A percentile compares a stretch with the other conserved stretches of the same genome.
Evolutionary conservation across 1,140 invertebrate species (phyloP).

Genomic region (Ips typographus): DNA sequence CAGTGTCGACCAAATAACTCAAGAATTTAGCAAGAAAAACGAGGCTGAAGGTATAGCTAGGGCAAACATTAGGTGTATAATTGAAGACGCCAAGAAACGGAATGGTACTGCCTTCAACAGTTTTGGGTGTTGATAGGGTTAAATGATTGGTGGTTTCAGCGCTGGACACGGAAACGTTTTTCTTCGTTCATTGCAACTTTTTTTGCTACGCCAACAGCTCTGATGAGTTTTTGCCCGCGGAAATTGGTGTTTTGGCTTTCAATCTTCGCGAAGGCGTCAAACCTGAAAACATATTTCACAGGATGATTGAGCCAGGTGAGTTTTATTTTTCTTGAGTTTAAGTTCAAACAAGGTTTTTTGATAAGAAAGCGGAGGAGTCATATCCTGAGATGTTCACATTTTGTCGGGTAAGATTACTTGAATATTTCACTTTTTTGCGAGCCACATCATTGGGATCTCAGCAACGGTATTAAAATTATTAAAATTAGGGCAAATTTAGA

Average conservation of each 20-base stretch:
- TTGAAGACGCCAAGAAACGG: neutral
- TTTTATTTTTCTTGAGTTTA: conserved; percentile 3
- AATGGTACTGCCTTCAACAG: neutral
- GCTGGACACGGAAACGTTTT: conserved; percentile 46
- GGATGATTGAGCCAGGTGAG: conserved; percentile 56
- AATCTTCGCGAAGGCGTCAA: conserved; percentile 56
- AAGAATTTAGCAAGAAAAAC: conserved; percentile 21
- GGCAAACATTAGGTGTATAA: conserved; percentile 24
- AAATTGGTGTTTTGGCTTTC: conserved; percentile 52
- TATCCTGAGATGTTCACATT: neutral
- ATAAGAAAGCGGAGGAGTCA: no score
- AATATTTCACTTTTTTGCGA: no score
- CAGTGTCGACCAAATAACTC: conserved; percentile 32
- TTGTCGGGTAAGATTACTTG: no score
- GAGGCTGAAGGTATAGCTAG: conserved; percentile 20
- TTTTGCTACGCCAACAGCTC: conserved; percentile 46
- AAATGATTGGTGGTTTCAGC: conserved; percentile 34
- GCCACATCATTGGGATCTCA: no score
- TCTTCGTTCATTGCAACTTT: conserved; percentile 54
- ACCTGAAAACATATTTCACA: conserved; percentile 54
- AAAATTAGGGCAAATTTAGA: no score
- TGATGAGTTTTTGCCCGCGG: conserved; percentile 51
- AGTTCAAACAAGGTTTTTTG: neutral
- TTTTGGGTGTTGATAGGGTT: neutral
- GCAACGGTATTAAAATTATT: no score